Conservation (phyloP, 2,797 vertebrate genomes). For the Parambassis ranga region DNA sequence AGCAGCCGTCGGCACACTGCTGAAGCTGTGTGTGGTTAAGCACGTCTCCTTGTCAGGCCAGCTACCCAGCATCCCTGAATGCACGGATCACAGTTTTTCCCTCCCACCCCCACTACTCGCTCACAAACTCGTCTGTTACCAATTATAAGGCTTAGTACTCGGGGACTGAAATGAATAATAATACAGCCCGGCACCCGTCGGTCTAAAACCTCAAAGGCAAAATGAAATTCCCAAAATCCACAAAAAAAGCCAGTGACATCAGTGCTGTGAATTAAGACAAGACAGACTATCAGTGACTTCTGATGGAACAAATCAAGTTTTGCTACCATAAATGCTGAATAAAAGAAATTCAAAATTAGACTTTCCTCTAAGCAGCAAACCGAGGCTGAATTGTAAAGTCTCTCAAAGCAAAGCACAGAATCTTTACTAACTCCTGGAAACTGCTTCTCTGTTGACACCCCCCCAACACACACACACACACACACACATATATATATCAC, state of each 20-base stretch:
- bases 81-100: slow-evolving; percentile 38
- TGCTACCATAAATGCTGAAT: slow-evolving; percentile 10
- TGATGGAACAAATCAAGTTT: slow-evolving; percentile 63
- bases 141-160: slow-evolving; percentile 74
- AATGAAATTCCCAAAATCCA: slow-evolving; percentile 71
- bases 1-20: slow-evolving; percentile 41
- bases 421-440: not conserved
- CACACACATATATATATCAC: no score
- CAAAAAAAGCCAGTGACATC: slow-evolving; percentile 71
- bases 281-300: slow-evolving; percentile 65
- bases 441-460: not conserved
- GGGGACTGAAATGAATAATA: slow-evolving; percentile 76
- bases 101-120: slow-evolving; percentile 18
- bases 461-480: no score
- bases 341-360: not conserved
- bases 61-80: slow-evolving; percentile 45
- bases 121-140: slow-evolving; percentile 68
- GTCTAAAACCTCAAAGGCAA: slow-evolving; percentile 75
- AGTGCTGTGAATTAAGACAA: slow-evolving; percentile 53
- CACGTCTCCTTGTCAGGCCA: slow-evolving; percentile 60
- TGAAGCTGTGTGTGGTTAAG: slow-evolving; percentile 65
- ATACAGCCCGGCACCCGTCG: slow-evolving; percentile 61
- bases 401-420: not conserved
- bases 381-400: not conserved
- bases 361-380: not conserved